phyloP scores from a whole-genome alignment of 2,888 invertebrate genomes.

The Glaucopsyche alexis region DNA sequence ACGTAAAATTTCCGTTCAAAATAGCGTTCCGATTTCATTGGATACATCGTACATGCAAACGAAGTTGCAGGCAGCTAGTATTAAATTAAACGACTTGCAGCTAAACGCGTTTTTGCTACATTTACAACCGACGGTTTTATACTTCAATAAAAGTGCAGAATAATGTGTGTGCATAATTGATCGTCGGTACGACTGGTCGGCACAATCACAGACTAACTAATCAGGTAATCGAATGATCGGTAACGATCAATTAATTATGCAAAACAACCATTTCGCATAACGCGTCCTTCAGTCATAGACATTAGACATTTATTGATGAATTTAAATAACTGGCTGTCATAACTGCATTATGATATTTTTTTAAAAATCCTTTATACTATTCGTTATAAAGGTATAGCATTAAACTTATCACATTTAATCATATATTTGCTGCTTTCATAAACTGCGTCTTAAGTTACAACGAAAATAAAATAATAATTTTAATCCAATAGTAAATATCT shows the following conservation, averaged over 20 bases:
- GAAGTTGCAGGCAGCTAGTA: background rate
- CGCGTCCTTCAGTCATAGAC: background rate
- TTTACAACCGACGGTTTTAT: slow-evolving; percentile 17
- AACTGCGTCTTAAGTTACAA: too few species aligned
- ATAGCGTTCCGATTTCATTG: background rate
- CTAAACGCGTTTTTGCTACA: background rate
- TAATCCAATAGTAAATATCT: too few species aligned
- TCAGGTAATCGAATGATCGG: background rate
- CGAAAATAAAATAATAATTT: too few species aligned
- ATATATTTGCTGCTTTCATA: too few species aligned
- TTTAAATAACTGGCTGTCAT: background rate
- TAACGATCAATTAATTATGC: slow-evolving; percentile 24
- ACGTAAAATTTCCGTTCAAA: background rate
- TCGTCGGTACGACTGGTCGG: slow-evolving; percentile 11
- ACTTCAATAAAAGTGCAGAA: slow-evolving; percentile 2
- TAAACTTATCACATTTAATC: too few species aligned
- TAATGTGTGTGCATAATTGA: slow-evolving; percentile 24
- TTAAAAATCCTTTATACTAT: too few species aligned
- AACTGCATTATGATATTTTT: too few species aligned
- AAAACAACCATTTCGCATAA: background rate
- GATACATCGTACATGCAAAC: background rate
- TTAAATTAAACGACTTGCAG: background rate
- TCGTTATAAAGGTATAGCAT: too few species aligned
- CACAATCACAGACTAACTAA: slow-evolving; percentile 10
- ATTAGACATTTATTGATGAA: background rate